These are phyloP conservation scores for Drosophila lutescens DNA, from an alignment of 2,888 invertebrate species.

Conservation along the genomic window DNA sequence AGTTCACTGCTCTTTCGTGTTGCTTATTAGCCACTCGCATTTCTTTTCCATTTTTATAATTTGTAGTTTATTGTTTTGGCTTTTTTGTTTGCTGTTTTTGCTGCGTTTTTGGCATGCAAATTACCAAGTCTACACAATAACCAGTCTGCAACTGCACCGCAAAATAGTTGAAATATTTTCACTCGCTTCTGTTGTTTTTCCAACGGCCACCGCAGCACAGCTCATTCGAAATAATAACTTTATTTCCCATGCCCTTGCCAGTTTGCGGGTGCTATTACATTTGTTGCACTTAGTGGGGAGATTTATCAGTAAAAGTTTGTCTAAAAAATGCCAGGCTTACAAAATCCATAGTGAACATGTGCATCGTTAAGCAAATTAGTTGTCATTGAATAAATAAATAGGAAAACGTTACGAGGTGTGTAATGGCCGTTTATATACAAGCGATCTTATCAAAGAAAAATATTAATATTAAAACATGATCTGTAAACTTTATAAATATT, in stretches of 20 bases:
- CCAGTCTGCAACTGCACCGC: conserved; percentile 32
- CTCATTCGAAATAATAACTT: conserved; percentile 61
- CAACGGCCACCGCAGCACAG: conserved; percentile 9
- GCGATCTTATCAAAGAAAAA: background rate
- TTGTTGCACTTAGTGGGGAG: conserved; percentile 20
- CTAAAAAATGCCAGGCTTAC: background rate
- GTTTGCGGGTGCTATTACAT: conserved; percentile 19
- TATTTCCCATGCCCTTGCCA: conserved; percentile 51
- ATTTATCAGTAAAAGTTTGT: conserved; percentile 14
- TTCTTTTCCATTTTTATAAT: conserved; percentile 53
- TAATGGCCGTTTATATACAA: background rate
- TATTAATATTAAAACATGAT: no score
- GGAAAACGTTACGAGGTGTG: background rate
- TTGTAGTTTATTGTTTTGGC: conserved; percentile 62
- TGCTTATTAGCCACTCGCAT: conserved; percentile 67
- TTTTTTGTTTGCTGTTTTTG: conserved; percentile 11
- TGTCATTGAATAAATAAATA: background rate
- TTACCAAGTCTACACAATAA: conserved; percentile 53
- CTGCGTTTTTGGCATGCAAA: conserved; percentile 72
- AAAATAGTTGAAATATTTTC: conserved; percentile 67
- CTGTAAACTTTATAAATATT: no score
- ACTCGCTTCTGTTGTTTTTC: conserved; percentile 53
- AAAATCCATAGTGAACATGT: background rate
- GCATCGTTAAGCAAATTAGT: conserved; percentile 1
- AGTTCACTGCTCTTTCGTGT: conserved; percentile 66